Conservation (phyloP, 2,888 invertebrate species). For the Himalopsyche kuldschensis region DNA sequence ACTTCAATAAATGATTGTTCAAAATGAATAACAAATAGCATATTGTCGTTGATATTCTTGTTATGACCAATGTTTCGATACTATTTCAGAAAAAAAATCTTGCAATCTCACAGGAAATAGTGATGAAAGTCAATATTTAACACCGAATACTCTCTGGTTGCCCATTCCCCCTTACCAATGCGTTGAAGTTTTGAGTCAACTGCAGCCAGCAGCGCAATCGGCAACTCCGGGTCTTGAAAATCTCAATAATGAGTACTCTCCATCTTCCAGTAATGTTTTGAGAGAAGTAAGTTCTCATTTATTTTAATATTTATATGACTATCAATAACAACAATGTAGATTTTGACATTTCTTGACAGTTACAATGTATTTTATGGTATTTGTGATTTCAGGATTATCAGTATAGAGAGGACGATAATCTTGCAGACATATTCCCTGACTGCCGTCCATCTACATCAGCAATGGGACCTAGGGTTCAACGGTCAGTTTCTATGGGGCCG, state of each 20-base stretch:
- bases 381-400: slow-evolving; percentile 58
- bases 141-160: slow-evolving; percentile 50
- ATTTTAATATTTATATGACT: neutral
- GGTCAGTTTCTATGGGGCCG: slow-evolving; percentile 86
- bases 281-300: slow-evolving; percentile 50
- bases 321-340: neutral
- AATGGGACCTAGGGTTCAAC: slow-evolving; percentile 68
- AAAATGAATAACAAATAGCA: too few species aligned
- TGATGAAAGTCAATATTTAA: neutral
- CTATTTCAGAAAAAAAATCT: neutral
- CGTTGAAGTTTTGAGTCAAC: slow-evolving; percentile 45
- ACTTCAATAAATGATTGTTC: too few species aligned
- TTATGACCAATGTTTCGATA: neutral
- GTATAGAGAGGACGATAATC: slow-evolving; percentile 42
- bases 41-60: too few species aligned
- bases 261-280: slow-evolving; percentile 43
- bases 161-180: slow-evolving; percentile 57
- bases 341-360: neutral
- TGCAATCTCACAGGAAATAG: neutral
- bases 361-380: neutral
- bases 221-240: slow-evolving; percentile 53
- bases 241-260: slow-evolving; percentile 50
- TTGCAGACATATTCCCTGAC: slow-evolving; percentile 44
- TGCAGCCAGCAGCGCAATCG: slow-evolving; percentile 41
- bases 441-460: slow-evolving; percentile 19